Conservation (phyloP, 2,113 vertebrate species). For the Campylomormyrus tamandua region DNA sequence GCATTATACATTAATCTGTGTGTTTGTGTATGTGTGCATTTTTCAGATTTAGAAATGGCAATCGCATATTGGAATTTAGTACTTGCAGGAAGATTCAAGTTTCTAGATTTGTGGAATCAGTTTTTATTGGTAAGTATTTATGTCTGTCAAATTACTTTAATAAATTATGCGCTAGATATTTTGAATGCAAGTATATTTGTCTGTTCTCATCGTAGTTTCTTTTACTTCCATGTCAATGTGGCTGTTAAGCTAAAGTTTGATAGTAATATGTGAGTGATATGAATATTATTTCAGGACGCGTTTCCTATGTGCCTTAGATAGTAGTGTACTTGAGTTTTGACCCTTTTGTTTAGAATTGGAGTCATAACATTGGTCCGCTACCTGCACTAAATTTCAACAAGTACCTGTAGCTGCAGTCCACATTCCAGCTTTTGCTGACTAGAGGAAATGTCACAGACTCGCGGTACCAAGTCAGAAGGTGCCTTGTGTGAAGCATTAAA, state of each 20-base stretch:
- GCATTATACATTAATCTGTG: not conserved
- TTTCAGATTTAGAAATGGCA: constrained; percentile 85
- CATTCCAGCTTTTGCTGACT: not conserved
- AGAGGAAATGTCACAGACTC: not conserved
- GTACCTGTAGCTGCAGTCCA: not conserved
- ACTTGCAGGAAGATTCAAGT: constrained; percentile 85
- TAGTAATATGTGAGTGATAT: not conserved
- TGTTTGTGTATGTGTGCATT: constrained; percentile 50
- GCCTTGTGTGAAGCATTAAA: not conserved
- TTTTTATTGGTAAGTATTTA: constrained; percentile 78
- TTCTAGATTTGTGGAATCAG: constrained; percentile 84
- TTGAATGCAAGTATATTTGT: not conserved
- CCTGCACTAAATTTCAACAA: not conserved
- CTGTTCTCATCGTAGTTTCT: not conserved
- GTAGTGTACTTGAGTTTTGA: not conserved
- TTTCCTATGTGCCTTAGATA: not conserved
- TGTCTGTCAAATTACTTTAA: not conserved
- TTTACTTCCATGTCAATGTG: not conserved
- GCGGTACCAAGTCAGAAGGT: not conserved
- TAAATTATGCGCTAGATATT: not conserved
- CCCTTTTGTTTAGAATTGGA: not conserved
- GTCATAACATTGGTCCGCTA: not conserved
- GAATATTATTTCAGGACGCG: not conserved
- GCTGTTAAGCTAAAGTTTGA: not conserved
- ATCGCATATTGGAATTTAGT: constrained; percentile 87